These are phyloP conservation scores for Pogonomyrmex californicus DNA, from an alignment of 1,140 invertebrate species.

Conservation along the genomic window DNA sequence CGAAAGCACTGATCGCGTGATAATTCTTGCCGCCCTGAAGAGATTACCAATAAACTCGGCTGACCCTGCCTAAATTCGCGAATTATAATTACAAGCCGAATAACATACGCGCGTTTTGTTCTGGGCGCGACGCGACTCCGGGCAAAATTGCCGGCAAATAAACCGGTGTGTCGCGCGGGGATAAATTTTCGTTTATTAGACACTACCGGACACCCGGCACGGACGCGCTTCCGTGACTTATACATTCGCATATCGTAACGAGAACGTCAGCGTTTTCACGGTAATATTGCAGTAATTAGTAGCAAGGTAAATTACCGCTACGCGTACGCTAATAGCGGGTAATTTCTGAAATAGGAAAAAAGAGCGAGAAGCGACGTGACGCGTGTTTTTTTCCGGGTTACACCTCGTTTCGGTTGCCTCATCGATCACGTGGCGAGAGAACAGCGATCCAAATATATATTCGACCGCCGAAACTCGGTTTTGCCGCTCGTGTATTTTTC, in stretches of 20 bases:
- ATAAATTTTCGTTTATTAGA: constrained; percentile 74
- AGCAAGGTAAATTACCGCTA: constrained; percentile 49
- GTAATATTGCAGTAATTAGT: constrained; percentile 51
- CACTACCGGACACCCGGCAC: constrained; percentile 33
- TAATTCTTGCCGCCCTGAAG: constrained; percentile 6
- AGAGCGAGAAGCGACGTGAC: neutral
- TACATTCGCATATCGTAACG: constrained; percentile 47
- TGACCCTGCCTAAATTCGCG: constrained; percentile 31
- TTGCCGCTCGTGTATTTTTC: neutral
- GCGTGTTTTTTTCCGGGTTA: constrained; percentile 30
- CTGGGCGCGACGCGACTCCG: constrained; percentile 8
- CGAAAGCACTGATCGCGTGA: neutral
- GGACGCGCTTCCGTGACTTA: constrained; percentile 37
- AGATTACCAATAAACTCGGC: constrained; percentile 3
- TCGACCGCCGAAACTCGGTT: constrained; percentile 33
- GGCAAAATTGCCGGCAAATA: constrained; percentile 59
- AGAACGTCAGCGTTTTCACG: constrained; percentile 41
- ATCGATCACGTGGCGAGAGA: constrained; percentile 53
- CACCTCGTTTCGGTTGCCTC: constrained; percentile 43
- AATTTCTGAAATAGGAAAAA: constrained; percentile 44
- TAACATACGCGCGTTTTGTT: constrained; percentile 51
- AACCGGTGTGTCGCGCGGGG: constrained; percentile 37
- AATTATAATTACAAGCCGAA: constrained; percentile 68
- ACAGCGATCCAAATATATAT: constrained; percentile 44
- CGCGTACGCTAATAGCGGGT: constrained; percentile 52